phyloP scores from a whole-genome alignment of 2,797 vertebrate species.

The Fistularia tabacaria region DNA sequence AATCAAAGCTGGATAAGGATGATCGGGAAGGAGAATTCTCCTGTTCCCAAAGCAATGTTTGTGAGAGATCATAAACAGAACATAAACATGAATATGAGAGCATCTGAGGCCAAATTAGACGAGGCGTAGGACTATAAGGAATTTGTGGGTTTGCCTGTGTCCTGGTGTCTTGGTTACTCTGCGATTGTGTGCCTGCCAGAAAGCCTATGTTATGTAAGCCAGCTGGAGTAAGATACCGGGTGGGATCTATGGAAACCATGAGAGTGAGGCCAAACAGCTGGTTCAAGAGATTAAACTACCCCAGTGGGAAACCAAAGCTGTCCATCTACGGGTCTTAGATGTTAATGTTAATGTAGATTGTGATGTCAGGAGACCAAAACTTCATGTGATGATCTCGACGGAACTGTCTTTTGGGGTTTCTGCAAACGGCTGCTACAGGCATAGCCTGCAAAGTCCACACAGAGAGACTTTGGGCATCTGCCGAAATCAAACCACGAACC shows the following conservation, averaged over 20 bases:
- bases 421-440: no score
- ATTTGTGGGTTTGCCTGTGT: conserved; percentile 3
- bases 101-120: conserved; percentile 29
- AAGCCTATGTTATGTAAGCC: conserved; percentile 50
- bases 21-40: no score
- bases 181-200: conserved; percentile 28
- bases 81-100: conserved; percentile 3
- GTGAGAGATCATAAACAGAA: conserved; percentile 11
- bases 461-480: no score
- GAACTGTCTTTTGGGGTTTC: no score
- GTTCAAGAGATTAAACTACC: conserved; percentile 12
- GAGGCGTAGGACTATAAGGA: conserved; percentile 4
- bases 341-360: neutral
- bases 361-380: no score
- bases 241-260: conserved; percentile 60
- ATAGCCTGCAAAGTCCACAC: no score
- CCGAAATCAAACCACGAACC: no score
- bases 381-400: no score
- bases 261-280: conserved; percentile 29
- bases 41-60: neutral
- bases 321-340: neutral
- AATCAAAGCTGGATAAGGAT: no score
- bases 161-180: conserved; percentile 17
- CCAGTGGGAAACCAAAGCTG: neutral
- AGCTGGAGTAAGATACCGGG: conserved; percentile 48